These are phyloP conservation scores for Chitala chitala DNA, from an alignment of 2,113 vertebrate genomes.

Conservation along the genomic window DNA sequence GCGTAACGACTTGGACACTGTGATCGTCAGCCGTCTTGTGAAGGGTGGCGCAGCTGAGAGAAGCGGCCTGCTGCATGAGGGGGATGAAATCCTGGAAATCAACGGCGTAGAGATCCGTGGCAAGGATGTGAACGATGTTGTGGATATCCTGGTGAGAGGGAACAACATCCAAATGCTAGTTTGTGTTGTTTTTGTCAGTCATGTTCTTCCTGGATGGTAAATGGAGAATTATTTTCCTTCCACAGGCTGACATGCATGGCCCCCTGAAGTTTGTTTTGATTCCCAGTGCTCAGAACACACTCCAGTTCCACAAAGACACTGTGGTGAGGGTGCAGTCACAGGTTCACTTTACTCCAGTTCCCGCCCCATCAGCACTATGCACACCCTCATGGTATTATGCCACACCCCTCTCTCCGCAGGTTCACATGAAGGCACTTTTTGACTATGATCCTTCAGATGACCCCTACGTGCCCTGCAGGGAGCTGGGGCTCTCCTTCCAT, in stretches of 20 bases:
- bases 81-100: constrained; percentile 92
- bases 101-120: constrained; percentile 86
- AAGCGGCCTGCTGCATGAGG: constrained; percentile 85
- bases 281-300: constrained; percentile 81
- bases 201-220: background rate
- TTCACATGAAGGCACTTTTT: constrained; percentile 88
- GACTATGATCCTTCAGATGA: constrained; percentile 94
- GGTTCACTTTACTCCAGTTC: background rate
- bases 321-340: constrained; percentile 87
- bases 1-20: constrained; percentile 88
- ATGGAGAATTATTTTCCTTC: constrained; percentile 1
- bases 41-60: constrained; percentile 88
- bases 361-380: background rate
- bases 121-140: constrained; percentile 92
- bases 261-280: constrained; percentile 90
- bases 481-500: constrained; percentile 88
- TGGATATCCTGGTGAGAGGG: constrained; percentile 87
- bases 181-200: background rate
- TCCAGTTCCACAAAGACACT: constrained; percentile 74
- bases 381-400: background rate
- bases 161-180: background rate
- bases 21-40: constrained; percentile 91
- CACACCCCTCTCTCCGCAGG: constrained; percentile 56
- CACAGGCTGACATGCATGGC: constrained; percentile 90
- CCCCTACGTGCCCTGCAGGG: constrained; percentile 87